These are phyloP conservation scores for Crypturellus undulatus DNA, from an alignment of 2,113 vertebrate species.

Conservation along the genomic window DNA sequence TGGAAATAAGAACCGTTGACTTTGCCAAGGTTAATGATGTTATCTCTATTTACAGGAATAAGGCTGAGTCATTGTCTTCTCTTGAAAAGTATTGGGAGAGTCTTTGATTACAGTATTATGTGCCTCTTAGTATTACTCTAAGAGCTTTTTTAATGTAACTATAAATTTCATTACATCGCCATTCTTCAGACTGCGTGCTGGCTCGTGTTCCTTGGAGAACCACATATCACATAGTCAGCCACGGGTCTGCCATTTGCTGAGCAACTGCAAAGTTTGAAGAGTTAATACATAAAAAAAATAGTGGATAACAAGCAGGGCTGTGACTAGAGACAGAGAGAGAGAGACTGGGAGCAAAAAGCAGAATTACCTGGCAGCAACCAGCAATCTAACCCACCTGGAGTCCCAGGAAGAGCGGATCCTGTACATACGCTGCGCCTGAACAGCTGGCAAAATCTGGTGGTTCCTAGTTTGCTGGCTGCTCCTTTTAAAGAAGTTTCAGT, in stretches of 20 bases:
- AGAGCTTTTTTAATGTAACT: neutral
- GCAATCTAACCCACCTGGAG: neutral
- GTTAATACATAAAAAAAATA: neutral
- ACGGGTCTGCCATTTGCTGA: neutral
- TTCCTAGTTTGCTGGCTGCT: neutral
- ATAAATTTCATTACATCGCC: neutral
- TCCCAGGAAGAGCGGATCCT: neutral
- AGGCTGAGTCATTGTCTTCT: neutral
- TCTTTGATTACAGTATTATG: conserved; percentile 19
- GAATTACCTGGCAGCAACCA: neutral
- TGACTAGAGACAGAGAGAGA: neutral
- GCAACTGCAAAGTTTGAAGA: neutral
- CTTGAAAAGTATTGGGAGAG: neutral
- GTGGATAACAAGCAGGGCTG: rapidly evolving
- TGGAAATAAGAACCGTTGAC: conserved; percentile 28
- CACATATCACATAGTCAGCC: rapidly evolving
- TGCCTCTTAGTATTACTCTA: neutral
- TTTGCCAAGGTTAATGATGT: conserved; percentile 46
- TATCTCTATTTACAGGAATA: conserved; percentile 37
- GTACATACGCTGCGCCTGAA: neutral
- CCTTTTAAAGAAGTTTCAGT: neutral
- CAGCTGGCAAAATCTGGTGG: neutral
- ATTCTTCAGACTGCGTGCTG: neutral
- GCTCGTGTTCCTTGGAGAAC: neutral
- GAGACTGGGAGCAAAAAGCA: neutral